Base-by-base conservation (phyloP, 2,888 invertebrate genomes). In the Frankliniella fusca region DNA sequence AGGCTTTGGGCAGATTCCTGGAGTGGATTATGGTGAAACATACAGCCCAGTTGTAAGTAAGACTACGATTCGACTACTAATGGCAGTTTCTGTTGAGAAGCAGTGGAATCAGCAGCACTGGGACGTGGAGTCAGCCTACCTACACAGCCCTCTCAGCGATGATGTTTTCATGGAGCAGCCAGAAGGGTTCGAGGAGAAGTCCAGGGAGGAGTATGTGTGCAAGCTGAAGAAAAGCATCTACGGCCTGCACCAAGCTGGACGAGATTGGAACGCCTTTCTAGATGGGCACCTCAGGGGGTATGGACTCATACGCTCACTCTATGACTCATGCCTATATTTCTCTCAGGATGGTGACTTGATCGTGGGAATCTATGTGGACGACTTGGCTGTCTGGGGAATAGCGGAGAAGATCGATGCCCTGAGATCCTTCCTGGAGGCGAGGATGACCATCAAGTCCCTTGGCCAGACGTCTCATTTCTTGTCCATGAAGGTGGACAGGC, bases 271-370 rank as follows among this genome's bases (percentile, higher is more conserved):
- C n/a, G 76, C 83, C 9, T 54, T 65, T 54, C 38, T 61, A 8
- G 50, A 79, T 50, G 70, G 80, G 48, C 80, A 82, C 61, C 20
- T 48, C n/a, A 15, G 15, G 50, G 50, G 61, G 28, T 80, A 81
- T 23, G 82, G 82, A 50, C 81, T 84, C n/a, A 61, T 54, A 61
- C 48, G 49, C 28, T 61, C 81, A 18, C 50, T 76, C 1, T 80
- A 80, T 82, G 82, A 83, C 50, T 48, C 49, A 50, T 84, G 84
- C 65, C 20, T 83, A n/a, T 84, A 80, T 61, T 61, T 83, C 48
- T 50, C 50, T 11, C 10, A 11, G 10, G 79, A 81, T 38, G 38
- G 49, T 76, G 82, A 82, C 54, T 54, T 83, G 50, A 65, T 82
- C 0, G 70, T 83, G 8, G 81, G 61, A 8, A 48, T 70, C 12